These are phyloP conservation scores for Drosophila pectinifera DNA, from an alignment of 1,140 invertebrate genomes.

Conservation along the genomic window DNA sequence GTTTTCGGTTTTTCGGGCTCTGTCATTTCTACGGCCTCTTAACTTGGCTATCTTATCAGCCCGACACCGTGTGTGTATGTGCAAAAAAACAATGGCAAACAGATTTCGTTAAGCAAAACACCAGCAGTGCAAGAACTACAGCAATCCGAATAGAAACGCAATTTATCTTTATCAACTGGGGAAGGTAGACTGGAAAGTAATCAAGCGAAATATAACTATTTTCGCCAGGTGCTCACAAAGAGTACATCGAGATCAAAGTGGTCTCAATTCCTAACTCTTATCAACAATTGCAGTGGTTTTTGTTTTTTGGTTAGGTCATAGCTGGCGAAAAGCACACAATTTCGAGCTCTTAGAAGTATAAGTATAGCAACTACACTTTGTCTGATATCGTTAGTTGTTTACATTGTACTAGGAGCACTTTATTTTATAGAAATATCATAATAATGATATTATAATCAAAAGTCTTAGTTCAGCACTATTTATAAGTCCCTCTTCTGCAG, in stretches of 20 bases:
- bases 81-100: slow-evolving; percentile 21
- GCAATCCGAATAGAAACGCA: slow-evolving; percentile 12
- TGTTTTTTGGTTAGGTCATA: background rate
- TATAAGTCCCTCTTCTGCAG: too few species aligned
- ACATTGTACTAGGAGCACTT: background rate
- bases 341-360: background rate
- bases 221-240: slow-evolving; percentile 9
- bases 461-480: too few species aligned
- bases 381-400: too few species aligned
- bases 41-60: slow-evolving; percentile 45
- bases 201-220: slow-evolving; percentile 8
- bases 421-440: background rate
- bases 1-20: background rate
- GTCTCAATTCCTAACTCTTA: slow-evolving; percentile 29
- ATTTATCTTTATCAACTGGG: slow-evolving; percentile 31
- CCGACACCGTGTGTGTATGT: slow-evolving; percentile 12
- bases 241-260: slow-evolving; percentile 4
- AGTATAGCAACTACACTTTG: background rate
- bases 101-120: slow-evolving; percentile 27
- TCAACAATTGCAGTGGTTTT: slow-evolving; percentile 18
- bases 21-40: slow-evolving; percentile 27
- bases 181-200: background rate
- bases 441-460: background rate
- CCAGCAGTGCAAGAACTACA: too few species aligned
- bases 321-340: background rate